Base-by-base conservation (phyloP, 2,113 vertebrate species). In the Alectura lathami region DNA sequence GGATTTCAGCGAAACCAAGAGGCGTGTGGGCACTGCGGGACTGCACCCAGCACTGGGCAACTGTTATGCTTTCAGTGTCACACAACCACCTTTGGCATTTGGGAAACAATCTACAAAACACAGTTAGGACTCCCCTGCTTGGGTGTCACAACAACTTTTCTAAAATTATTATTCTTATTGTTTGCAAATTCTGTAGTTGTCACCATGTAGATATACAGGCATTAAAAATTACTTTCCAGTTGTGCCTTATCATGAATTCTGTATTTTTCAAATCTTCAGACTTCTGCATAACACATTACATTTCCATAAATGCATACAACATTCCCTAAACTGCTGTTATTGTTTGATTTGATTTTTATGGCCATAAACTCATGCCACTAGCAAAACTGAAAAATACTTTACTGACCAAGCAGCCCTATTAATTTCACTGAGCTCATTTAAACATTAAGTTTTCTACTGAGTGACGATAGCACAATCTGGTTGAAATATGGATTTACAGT, bases 401-500 rank as follows among this genome's bases (percentile, higher is more conserved):
- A 62, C 68, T 74, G 89, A 89, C 54, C 66, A 88, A 91, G 43
- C 42, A 29, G 13, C 38, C 60, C 47, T 80, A 82, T 36, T 80
- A 50, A 91, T 94, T 91, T 81, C 60, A 86, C 51, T 83, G 53
- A 91, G 51, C 86, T 72, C 1, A 80, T 78, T 80, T 77, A 93
- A 95, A 81, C 56, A 72, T 56, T n/a, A 80, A 67, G 30, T 67
- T 89, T 89, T 86, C 82, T 84, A 64, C 45, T 0, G 9, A 87
- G 60, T 47, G 48, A 75, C 2, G 0, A 80, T 18, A 94, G 45
- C 42, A 66, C 16, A 95, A 81, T 82, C 64, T 86, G 79, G 51
- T 3, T 89, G 57, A 96, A 95, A 88, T 78, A 78, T 22, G 24
- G 82, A 75, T 29, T 86, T 74, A 93, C 4, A 54, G 48, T 17